Base-by-base conservation (phyloP, 2,113 vertebrate genomes). In the Pitta sordida region DNA sequence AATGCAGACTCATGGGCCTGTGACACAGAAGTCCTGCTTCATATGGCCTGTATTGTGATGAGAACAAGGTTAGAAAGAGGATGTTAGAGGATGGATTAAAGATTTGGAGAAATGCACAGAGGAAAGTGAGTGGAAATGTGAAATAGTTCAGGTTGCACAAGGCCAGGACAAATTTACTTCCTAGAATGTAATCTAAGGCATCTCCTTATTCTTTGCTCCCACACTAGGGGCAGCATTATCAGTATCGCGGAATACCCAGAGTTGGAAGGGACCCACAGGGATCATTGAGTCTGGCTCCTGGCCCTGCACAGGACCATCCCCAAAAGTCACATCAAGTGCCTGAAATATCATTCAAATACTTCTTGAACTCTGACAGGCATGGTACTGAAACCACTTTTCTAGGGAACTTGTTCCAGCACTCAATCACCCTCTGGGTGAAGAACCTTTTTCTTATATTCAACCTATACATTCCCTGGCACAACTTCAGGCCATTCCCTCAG, bases 1-100 rank as follows among this genome's bases (percentile, higher is more conserved):
- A 36, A 19, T 22, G 23, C 32, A 58, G 16, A 29, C 27, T 32
- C 39, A 53, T 2, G 7, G 24, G 3, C 24, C 27, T 20, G 34
- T 43, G 58, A 39, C 48, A 74, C 10, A 27, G 11, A 37, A 37
- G 10, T 32, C 14, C 37, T 65, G 10, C 37, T 86, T 77, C 46
- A 76, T 8, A 5, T 2, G 41, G 27, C 10, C 23, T 2, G 0
- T 11, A 10, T 4, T 0, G 0, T 63, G 44, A 29, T 43, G 65
- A 78, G 17, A 67, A 69, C 26, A 17, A 70, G 34, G 49, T 3
- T 39, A 22, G 11, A 82, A 58, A 49, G 29, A 30, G 43, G 29
- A 7, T 29, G 1, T 1, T 37, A 10, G 6, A 11, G 17, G 52
- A 7, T 46, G 15, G 36, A 52, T 14, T 78, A 37, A 83, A 81